Evolutionary conservation across 1,140 invertebrate species (phyloP), one percentile per base, ranked within the genome.

Genomic region (Schmidtea mediterranea): DNA sequence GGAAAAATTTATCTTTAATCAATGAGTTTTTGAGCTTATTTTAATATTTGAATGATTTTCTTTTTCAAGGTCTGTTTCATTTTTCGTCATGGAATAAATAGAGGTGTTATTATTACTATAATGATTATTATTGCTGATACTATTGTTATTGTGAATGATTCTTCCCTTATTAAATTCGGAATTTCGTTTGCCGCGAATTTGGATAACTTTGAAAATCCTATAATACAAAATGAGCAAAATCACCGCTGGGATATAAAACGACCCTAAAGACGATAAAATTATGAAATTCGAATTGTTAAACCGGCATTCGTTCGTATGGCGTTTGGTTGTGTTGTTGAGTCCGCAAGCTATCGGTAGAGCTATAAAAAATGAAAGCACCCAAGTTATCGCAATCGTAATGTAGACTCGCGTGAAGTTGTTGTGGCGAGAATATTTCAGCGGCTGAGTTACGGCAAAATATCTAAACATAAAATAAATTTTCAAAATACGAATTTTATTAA

Each of bases 141-240:
- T 21, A 21, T n/a, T 15, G 8, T 15, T 16, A 40, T 40, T 40
- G n/a, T 21, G n/a, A 40, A 6, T 40, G n/a, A 5, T 40, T 15
- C 39, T 3, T 6, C 13, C 15, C 3, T n/a, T 3, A 21, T 19
- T 6, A 12, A 10, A 12, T 21, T 75, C 61, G 78, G 78, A 52
- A 76, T 72, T 22, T 74, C 76, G 26, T 75, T 74, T 47, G 74
- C 71, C 51, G 78, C 53, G 76, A 6, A 6, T 76, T 41, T 78
- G 72, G 57, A 89, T 67, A 36, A 75, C 76, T 78, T 54, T 82
- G 69, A 92, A 92, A 69, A 92, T 92, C 68, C 76, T 81, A 67
- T 82, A 87, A 63, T 94, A 94, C 23, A 94, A 75, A 65, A 82
- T 82, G 59, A 92, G 80, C 82, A 94, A 90, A 58, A 87, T 82